Percentiles rank a stretch among this genome's conserved stretches.
Conservation (phyloP, 2,113 vertebrate genomes). For the Mionectes macconnelli region DNA sequence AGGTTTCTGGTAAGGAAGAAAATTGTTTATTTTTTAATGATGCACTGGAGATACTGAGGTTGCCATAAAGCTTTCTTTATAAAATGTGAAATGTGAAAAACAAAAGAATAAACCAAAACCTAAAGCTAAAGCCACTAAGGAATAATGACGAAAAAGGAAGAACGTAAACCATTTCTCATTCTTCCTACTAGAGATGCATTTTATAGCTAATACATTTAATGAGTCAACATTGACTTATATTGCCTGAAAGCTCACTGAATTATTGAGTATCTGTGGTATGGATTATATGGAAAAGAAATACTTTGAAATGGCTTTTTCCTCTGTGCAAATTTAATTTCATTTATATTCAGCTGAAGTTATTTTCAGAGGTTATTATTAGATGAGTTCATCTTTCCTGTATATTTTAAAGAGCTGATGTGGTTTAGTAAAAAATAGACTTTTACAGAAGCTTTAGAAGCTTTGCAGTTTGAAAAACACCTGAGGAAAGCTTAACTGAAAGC, state of each 20-base stretch:
- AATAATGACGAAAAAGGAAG: slow-evolving; percentile 44
- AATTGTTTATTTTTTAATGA: slow-evolving; percentile 32
- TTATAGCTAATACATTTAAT: slow-evolving; percentile 64
- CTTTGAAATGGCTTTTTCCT: slow-evolving; percentile 54
- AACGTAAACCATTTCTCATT: slow-evolving; percentile 34
- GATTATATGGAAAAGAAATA: slow-evolving; percentile 53
- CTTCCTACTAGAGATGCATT: slow-evolving; percentile 29
- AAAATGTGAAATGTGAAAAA: slow-evolving; percentile 24
- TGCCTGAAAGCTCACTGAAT: slow-evolving; percentile 66
- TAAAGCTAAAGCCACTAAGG: slow-evolving; percentile 23
- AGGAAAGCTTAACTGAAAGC: slow-evolving; percentile 51
- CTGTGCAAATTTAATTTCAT: slow-evolving; percentile 62
- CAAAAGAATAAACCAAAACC: slow-evolving; percentile 37
- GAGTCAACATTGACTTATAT: slow-evolving; percentile 64
- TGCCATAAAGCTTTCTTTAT: slow-evolving; percentile 29
- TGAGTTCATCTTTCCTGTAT: slow-evolving; percentile 59
- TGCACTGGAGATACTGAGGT: not conserved
- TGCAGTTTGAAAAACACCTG: slow-evolving; percentile 41
- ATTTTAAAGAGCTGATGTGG: slow-evolving; percentile 37
- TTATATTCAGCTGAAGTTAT: slow-evolving; percentile 58
- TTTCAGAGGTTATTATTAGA: slow-evolving; percentile 48
- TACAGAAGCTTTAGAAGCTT: slow-evolving; percentile 27
- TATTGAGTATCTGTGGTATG: slow-evolving; percentile 59
- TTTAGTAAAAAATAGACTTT: slow-evolving; percentile 39
- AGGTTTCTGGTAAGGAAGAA: slow-evolving; percentile 37